These are phyloP conservation scores for Pygoscelis antarcticus DNA, from an alignment of 2,113 vertebrate genomes.

Conservation along the genomic window DNA sequence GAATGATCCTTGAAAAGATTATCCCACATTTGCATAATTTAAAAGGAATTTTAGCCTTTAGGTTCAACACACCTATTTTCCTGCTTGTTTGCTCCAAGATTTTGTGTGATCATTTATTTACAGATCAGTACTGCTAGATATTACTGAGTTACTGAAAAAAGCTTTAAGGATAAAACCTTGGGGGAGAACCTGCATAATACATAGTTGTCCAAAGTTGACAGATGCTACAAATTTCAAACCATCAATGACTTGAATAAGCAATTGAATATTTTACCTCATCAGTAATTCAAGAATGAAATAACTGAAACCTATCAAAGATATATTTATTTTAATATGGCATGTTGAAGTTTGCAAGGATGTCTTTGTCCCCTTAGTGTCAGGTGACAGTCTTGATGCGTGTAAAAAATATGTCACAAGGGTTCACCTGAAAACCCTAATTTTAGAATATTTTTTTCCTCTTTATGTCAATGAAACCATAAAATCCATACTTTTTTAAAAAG, in stretches of 20 bases:
- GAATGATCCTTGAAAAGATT: slow-evolving; percentile 32
- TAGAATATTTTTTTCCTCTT: background rate
- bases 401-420: background rate
- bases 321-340: background rate
- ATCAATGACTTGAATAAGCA: background rate
- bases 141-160: slow-evolving; percentile 21
- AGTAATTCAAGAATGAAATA: background rate
- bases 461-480: background rate
- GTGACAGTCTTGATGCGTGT: background rate
- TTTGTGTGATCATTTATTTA: slow-evolving; percentile 13
- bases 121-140: slow-evolving; percentile 3
- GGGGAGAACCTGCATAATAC: background rate
- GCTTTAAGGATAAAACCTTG: slow-evolving; percentile 20
- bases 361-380: background rate
- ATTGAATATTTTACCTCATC: background rate
- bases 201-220: background rate
- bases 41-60: slow-evolving; percentile 38
- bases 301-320: background rate
- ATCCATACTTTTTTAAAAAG: background rate
- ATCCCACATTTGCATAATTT: slow-evolving; percentile 14
- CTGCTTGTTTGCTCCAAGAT: slow-evolving; percentile 49
- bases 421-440: background rate
- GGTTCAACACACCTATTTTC: slow-evolving; percentile 42
- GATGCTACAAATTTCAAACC: slow-evolving; percentile 11
- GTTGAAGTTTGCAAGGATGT: background rate